Base-by-base conservation (phyloP, 2,797 vertebrate species). In the Telmatherina bonti region DNA sequence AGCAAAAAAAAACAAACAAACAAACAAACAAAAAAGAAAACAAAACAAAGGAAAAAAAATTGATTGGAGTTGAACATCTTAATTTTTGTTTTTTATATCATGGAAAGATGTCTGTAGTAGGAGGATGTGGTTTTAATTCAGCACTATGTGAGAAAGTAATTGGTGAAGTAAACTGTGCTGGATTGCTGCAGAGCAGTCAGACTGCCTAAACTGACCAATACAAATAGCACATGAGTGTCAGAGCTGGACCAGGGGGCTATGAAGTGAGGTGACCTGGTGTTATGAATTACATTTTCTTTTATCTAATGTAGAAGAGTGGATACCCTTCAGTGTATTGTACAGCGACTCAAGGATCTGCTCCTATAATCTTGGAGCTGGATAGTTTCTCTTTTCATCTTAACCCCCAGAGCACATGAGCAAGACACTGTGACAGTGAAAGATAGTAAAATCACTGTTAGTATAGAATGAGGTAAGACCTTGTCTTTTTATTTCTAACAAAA, bases 401-500 rank as follows among this genome's bases (percentile, higher is more conserved):
- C 45, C 41, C 31, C 52, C 33, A n/a, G 27, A 47, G 31, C n/a
- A 49, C 60, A 55, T 26, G 41, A 58, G 52, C 62, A 24, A n/a
- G 15, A 64, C 47, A 57, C 41, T 61, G 36, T 62, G 67, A 74
- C 71, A 68, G 79, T 62, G 70, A 47, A 27, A 78, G 54, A 71
- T 61, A 72, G 61, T 84, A 79, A 74, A 76, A 80, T 79, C 54
- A 82, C 49, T 72, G 62, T 73, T 67, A 71, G 66, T 20, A 64
- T 62, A 72, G 64, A 73, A 77, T 60, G 85, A 79, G 69, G 36
- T 69, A 65, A 83, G 74, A 63, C 73, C 79, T 76, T 2, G 31
- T 84, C 70, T 71, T 81, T 79, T 79, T 53, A 74, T 77, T 83
- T 78, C 68, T 51, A 47, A 43, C 1, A 27, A 83, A 81, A 74